Evolutionary conservation across 2,888 invertebrate species (phyloP), one percentile per base, ranked within the genome.

Genomic region (Nezara viridula): DNA sequence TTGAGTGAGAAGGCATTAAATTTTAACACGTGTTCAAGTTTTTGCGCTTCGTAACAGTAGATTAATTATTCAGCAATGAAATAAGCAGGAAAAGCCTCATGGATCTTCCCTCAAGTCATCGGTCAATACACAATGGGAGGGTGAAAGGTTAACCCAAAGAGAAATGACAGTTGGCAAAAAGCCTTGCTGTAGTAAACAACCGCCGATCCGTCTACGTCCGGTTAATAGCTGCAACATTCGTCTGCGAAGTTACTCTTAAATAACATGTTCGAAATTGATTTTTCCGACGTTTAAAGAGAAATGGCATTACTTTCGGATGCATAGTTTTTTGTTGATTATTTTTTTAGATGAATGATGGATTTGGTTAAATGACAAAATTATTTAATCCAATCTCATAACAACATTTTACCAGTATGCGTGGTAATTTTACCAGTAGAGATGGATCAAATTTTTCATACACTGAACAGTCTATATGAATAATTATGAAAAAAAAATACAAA

Each of bases 91-190:
- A 73, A 73, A 73, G 66, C 66, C 14, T 32, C 60, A 32, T 16
- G 9, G 27, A 12, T 60, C 60, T 60, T 27, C 60, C 66, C 27
- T 7, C 2, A 37, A 73, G 37, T 21, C 66, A 73, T 73, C 10
- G 37, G 66, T 37, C 66, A 37, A 37, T 73, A 21, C 1, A 73
- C 66, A 73, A 73, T 73, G 19, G 14, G 37, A 32, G 66, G 66
- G 32, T 37, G 32, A 37, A 73, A 73, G 66, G 66, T 32, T 37
- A 32, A 73, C 32, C 27, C 66, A 19, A 16, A 73, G 66, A 73
- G 37, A 73, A 73, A 73, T 37, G 66, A 37, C 32, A 73, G 32
- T 73, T 21, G 37, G 32, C 66, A 73, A 73, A 73, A 73, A 60
- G 60, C 27, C 60, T 27, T 16, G 66, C 66, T n/a, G 1, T 19